Conservation (phyloP, 2,888 invertebrate species). For the Bimastos eiseni region DNA sequence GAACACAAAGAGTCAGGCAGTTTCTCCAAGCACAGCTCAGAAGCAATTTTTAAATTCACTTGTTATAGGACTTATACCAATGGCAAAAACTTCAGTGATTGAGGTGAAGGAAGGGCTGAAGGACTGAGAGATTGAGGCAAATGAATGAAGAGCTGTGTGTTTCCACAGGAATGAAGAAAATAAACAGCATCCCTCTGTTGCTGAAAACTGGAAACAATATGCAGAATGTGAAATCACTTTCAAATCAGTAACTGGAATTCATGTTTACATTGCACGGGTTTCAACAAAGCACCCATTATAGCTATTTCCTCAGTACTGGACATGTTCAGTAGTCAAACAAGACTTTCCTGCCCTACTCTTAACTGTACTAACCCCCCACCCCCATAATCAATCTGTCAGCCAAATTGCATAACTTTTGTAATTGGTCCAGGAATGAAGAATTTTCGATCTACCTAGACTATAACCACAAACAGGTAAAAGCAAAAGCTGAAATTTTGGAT, state of each 20-base stretch:
- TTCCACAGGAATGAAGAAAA: background rate
- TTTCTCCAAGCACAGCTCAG: background rate
- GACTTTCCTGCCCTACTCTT: background rate
- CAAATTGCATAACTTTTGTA: too few species aligned
- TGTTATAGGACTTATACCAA: too few species aligned
- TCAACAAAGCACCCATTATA: background rate
- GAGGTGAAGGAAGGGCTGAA: too few species aligned
- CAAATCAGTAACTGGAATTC: background rate
- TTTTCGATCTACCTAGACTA: too few species aligned
- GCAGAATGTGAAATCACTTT: background rate
- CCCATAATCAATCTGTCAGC: too few species aligned
- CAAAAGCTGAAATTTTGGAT: background rate
- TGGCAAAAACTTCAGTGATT: background rate
- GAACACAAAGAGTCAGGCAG: background rate
- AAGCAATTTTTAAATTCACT: background rate
- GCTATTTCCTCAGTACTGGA: background rate
- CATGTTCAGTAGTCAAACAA: background rate
- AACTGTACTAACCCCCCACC: background rate
- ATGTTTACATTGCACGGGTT: background rate
- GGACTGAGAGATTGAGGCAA: too few species aligned
- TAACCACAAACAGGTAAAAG: background rate
- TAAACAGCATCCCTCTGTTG: background rate
- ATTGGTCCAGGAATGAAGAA: too few species aligned
- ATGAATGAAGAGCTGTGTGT: too few species aligned
- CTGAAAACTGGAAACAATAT: background rate